These are phyloP conservation scores for Oryzias sinensis DNA, from an alignment of 2,797 vertebrate species.

Conservation along the genomic window DNA sequence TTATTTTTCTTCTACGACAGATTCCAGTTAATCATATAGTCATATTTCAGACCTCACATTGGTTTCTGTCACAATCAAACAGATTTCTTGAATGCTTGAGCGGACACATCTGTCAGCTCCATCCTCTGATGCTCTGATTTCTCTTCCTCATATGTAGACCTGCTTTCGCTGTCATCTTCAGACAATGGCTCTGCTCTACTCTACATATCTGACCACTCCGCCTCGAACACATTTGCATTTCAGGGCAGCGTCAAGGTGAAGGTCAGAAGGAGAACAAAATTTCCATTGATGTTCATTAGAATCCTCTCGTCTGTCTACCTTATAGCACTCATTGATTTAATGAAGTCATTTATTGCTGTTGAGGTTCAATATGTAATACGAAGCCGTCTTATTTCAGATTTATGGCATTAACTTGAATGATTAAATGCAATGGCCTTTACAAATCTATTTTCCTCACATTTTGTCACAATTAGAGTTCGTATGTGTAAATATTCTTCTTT, in stretches of 20 bases:
- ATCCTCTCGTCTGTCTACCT: constrained; percentile 1
- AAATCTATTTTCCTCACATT: background rate
- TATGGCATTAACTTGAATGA: constrained; percentile 1
- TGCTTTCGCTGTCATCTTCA: constrained; percentile 25
- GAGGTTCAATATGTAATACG: background rate
- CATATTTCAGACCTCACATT: background rate
- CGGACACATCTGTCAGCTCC: constrained; percentile 21
- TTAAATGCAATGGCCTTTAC: background rate
- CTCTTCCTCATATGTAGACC: constrained; percentile 36
- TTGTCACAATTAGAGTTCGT: constrained; percentile 6
- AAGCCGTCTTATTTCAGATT: background rate
- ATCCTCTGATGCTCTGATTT: constrained; percentile 2
- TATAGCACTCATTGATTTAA: constrained; percentile 12
- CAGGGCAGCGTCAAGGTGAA: constrained; percentile 29
- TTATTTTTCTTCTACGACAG: background rate
- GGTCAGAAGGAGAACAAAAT: constrained; percentile 33
- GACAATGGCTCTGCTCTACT: constrained; percentile 41
- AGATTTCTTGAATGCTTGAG: constrained; percentile 7
- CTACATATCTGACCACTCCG: constrained; percentile 45
- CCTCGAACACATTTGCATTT: constrained; percentile 41
- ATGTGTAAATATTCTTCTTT: constrained; percentile 2
- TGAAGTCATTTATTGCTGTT: background rate
- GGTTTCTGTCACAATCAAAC: background rate
- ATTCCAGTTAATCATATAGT: background rate
- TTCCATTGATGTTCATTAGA: constrained; percentile 28